Evolutionary conservation across 2,113 vertebrate species (phyloP), one percentile per base, ranked within the genome.

Genomic region (Corythornis cristatus): DNA sequence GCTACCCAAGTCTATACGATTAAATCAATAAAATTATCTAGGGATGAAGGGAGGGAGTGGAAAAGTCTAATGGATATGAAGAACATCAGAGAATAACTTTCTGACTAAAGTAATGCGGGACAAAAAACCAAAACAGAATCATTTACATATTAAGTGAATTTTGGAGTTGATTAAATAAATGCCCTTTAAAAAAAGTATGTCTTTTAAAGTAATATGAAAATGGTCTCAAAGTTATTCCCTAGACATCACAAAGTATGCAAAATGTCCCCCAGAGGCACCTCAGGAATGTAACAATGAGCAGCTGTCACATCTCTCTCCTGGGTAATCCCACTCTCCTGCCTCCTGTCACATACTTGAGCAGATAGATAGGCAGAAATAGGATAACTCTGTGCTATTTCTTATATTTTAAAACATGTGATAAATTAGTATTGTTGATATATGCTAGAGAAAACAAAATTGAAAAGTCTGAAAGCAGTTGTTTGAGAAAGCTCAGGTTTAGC

Each of bases 301-400:
- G 53, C 73, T 86, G 65, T 64, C 65, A 56, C 45, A 71, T 11
- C 37, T 54, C 22, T 88, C 94, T 86, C 73, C 43, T 74, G 94
- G 60, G 68, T 70, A 74, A 88, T 35, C 19, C 13, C 4, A 33
- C 18, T 54, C 37, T 86, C 1, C 1, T 74, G 86, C 45, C 88
- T 90, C 42, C 40, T 66, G 50, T 62, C 46, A 29, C 31, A 43
- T 46, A 60, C 43, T 37, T 57, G 16, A 88, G 37, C 48, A 94
- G 46, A 76, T n/a, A 93, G 43, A 42, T 48, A 81, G 51, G 54
- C 67, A 86, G 79, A 91, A 95, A 68, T 11, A 60, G 12, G 8
- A 29, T 28, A 40, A 12, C 43, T 60, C 51, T 4, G 1, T 76
- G 66, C 31, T 66, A 31, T 65, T 79, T 64, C 35, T 79, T 82